phyloP scores from a whole-genome alignment of 2,888 invertebrate species.

The Onthophagus sagittarius region DNA sequence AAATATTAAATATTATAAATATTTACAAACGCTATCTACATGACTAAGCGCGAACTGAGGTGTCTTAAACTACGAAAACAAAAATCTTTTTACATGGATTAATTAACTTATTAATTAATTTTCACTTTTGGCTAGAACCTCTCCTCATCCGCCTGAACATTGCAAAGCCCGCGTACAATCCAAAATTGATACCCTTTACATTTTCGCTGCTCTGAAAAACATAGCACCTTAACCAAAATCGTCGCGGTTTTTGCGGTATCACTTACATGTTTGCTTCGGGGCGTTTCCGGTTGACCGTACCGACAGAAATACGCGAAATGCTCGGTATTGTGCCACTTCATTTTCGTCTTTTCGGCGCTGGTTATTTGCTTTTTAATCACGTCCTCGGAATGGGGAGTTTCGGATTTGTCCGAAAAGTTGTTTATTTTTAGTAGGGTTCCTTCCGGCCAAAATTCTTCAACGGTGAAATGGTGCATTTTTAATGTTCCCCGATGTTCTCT shows the following conservation, averaged over 20 bases:
- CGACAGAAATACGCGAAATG: conserved; percentile 69
- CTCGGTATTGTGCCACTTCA: conserved; percentile 66
- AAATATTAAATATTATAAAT: background rate
- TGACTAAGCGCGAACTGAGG: background rate
- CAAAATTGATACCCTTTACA: conserved; percentile 67
- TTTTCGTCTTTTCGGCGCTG: conserved; percentile 57
- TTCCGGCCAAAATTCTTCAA: conserved; percentile 66
- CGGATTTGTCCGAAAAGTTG: conserved; percentile 69
- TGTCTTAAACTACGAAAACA: background rate
- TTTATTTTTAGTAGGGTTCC: conserved; percentile 67
- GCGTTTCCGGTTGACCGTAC: conserved; percentile 51
- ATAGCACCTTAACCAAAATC: conserved; percentile 7
- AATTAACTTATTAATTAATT: background rate
- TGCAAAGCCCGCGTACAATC: conserved; percentile 66
- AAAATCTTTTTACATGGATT: too few relatives aligned
- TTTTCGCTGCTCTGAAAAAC: conserved; percentile 65
- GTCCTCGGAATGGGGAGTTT: conserved; percentile 63
- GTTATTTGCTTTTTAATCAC: conserved; percentile 64
- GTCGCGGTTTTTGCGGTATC: background rate
- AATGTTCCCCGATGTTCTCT: conserved; percentile 53
- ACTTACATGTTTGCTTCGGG: conserved; percentile 64
- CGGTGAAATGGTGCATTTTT: conserved; percentile 58
- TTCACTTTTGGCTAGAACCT: conserved; percentile 1
- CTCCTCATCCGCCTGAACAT: conserved; percentile 46
- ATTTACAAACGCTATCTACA: background rate